These are phyloP conservation scores for Bostrychus sinensis DNA, from an alignment of 2,113 vertebrate genomes.

Conservation along the genomic window DNA sequence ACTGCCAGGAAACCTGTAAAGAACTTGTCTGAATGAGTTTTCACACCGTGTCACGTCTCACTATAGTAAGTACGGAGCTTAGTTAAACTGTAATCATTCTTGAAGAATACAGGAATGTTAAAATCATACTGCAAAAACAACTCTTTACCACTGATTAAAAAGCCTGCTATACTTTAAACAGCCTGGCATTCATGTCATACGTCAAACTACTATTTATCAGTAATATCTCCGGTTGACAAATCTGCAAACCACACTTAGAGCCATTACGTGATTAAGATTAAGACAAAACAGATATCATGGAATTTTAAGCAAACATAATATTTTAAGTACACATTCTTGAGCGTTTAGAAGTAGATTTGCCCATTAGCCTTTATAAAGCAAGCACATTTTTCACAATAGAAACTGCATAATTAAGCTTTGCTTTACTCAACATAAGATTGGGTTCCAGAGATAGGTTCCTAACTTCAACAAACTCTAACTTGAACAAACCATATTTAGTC, in stretches of 20 bases:
- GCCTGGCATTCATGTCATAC: neutral
- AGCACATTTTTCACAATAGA: too few species aligned
- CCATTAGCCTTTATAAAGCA: too few species aligned
- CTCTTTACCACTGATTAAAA: too few species aligned
- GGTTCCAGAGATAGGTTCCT: too few species aligned
- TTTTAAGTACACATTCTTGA: neutral
- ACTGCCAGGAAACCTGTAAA: constrained; percentile 36
- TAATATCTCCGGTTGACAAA: neutral
- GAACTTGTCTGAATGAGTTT: constrained; percentile 32
- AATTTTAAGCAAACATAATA: neutral
- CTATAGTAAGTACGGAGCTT: constrained; percentile 20
- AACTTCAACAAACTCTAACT: too few species aligned
- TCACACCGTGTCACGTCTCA: constrained; percentile 27
- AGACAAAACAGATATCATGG: neutral
- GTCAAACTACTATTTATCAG: neutral
- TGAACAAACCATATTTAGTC: too few species aligned
- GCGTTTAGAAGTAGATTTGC: neutral
- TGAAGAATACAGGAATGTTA: constrained; percentile 9
- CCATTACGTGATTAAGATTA: neutral
- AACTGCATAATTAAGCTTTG: too few species aligned
- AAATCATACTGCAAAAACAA: neutral
- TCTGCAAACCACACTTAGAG: neutral
- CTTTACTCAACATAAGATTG: too few species aligned
- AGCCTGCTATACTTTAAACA: too few species aligned
- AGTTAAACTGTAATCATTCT: constrained; percentile 4